Conservation (phyloP, 2,113 vertebrate genomes). For the Oxyruncus cristatus region DNA sequence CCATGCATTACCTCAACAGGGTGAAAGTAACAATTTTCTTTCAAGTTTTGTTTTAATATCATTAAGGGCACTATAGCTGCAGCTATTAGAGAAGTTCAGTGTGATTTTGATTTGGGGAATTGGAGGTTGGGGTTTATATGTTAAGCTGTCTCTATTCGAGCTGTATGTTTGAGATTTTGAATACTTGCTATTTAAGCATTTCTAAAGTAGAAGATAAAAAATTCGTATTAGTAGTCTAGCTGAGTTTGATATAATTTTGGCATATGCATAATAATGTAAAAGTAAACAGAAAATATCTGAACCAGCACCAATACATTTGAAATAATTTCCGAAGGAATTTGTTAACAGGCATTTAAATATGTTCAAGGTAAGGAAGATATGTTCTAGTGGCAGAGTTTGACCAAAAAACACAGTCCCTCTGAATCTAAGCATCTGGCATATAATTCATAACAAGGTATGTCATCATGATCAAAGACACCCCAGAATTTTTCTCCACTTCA, state of each 20-base stretch:
- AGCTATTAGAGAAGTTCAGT: background rate
- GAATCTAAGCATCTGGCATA: background rate
- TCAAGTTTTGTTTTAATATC: background rate
- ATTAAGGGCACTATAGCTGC: background rate
- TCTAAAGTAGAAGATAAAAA: background rate
- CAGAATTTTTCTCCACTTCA: background rate
- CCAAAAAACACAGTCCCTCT: background rate
- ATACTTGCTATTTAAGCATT: background rate
- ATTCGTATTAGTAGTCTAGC: background rate
- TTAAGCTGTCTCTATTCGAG: background rate
- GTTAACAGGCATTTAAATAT: background rate
- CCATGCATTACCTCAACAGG: background rate
- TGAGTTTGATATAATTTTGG: background rate
- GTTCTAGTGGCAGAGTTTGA: background rate
- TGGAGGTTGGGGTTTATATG: accelerated
- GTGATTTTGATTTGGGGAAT: background rate
- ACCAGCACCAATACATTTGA: background rate
- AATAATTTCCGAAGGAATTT: background rate
- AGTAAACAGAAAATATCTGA: background rate
- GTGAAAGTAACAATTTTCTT: background rate
- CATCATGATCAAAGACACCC: background rate
- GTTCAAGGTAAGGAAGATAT: background rate
- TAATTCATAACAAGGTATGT: background rate
- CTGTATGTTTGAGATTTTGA: background rate
- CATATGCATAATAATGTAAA: background rate